Conservation (phyloP, 2,888 invertebrate species). For the Calliscelio sp. region DNA sequence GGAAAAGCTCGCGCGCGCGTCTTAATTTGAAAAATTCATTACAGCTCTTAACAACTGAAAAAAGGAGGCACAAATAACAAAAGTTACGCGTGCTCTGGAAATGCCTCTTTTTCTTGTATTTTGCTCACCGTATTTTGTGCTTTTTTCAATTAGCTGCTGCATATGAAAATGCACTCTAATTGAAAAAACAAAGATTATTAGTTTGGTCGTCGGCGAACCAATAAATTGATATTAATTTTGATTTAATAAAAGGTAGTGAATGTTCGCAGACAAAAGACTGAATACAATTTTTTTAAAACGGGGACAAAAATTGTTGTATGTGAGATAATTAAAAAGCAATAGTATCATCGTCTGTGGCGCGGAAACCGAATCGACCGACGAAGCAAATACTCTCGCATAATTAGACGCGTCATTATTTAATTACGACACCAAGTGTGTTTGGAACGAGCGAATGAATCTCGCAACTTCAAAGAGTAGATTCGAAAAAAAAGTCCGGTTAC, state of each 20-base stretch:
- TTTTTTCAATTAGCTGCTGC: conserved; percentile 33
- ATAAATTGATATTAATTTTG: conserved; percentile 39
- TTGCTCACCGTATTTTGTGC: no score
- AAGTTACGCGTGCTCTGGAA: no score
- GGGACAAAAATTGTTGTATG: neutral
- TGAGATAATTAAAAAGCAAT: conserved; percentile 44
- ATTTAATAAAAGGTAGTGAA: no score
- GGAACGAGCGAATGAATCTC: conserved; percentile 13
- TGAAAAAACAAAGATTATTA: conserved; percentile 17
- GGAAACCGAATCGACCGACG: conserved; percentile 11
- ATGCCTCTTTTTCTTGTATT: conserved; percentile 17
- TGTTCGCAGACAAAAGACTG: no score
- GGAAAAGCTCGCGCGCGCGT: neutral
- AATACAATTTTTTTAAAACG: no score
- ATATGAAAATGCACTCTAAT: conserved; percentile 28
- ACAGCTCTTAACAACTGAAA: neutral
- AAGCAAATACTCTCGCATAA: conserved; percentile 28
- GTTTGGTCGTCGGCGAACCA: neutral
- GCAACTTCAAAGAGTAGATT: conserved; percentile 21
- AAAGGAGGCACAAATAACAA: neutral
- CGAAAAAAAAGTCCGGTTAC: no score
- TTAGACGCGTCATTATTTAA: conserved; percentile 39
- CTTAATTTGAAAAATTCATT: conserved; percentile 1
- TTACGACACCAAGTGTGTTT: conserved; percentile 13
- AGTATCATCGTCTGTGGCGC: neutral